These are phyloP conservation scores for Coelinius sp. DNA, from an alignment of 2,888 invertebrate species.

Conservation along the genomic window DNA sequence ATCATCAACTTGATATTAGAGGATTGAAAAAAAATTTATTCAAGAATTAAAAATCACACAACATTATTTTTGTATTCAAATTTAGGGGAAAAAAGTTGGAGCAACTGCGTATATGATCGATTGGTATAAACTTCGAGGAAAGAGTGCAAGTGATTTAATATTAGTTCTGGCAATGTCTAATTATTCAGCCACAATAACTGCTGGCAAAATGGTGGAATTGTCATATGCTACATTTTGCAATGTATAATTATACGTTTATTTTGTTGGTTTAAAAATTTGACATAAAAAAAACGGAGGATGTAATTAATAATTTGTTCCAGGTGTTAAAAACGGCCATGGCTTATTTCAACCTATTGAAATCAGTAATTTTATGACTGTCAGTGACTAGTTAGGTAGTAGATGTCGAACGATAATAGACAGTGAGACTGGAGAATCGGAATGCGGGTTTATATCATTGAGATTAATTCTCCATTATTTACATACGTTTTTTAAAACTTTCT, in stretches of 20 bases:
- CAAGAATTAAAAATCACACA: conserved; percentile 1
- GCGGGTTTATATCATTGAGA: too few relatives aligned
- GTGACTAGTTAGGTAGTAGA: neutral
- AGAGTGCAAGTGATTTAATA: conserved; percentile 51
- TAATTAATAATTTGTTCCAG: conserved; percentile 37
- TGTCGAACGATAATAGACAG: neutral
- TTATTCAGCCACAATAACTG: conserved; percentile 56
- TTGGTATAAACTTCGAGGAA: conserved; percentile 56
- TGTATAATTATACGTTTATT: neutral
- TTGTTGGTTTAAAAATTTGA: neutral
- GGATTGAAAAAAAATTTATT: neutral
- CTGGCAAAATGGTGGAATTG: conserved; percentile 58
- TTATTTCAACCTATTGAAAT: conserved; percentile 56
- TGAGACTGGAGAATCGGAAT: too few relatives aligned
- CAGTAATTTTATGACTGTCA: conserved; percentile 32
- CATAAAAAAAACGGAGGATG: neutral
- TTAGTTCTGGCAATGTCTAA: conserved; percentile 55
- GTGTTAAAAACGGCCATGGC: conserved; percentile 54
- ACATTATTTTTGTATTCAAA: neutral
- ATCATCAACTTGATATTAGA: too few relatives aligned
- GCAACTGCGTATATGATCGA: conserved; percentile 56
- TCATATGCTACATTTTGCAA: conserved; percentile 53
- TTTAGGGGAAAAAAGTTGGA: conserved; percentile 54
- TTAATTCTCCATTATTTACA: too few relatives aligned
- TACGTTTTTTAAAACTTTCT: too few relatives aligned